These are phyloP conservation scores for Callopanchax toddi DNA, from an alignment of 2,113 vertebrate species.

Conservation along the genomic window DNA sequence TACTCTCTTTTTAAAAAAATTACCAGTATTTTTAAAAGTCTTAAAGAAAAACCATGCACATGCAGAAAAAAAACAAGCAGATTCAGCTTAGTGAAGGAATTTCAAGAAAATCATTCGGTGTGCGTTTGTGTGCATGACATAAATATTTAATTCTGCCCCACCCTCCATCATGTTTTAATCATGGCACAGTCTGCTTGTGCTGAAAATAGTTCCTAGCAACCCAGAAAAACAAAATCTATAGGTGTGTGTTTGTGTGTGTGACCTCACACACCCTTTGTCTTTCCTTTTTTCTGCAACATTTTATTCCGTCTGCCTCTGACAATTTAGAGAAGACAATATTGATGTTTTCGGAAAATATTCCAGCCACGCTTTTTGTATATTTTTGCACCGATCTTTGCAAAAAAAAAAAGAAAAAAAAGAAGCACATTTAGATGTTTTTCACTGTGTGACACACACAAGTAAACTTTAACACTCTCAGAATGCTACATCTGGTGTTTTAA, in stretches of 20 bases:
- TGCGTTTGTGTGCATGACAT: constrained; percentile 51
- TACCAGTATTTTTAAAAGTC: too few relatives aligned
- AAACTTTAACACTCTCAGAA: neutral
- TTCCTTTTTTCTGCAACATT: neutral
- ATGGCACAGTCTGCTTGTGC: constrained; percentile 72
- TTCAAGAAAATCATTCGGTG: constrained; percentile 33
- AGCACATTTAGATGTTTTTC: neutral
- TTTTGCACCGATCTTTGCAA: neutral
- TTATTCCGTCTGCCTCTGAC: neutral
- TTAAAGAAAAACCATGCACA: too few relatives aligned
- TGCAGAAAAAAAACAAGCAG: constrained; percentile 7
- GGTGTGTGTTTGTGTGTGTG: constrained; percentile 11
- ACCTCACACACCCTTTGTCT: constrained; percentile 42
- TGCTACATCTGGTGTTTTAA: neutral
- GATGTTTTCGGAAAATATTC: too few relatives aligned
- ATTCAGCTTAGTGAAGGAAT: constrained; percentile 15
- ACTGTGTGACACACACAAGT: neutral
- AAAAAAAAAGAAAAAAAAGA: too few relatives aligned
- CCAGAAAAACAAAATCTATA: constrained; percentile 68
- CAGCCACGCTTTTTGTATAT: neutral
- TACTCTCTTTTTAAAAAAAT: neutral
- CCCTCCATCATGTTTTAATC: constrained; percentile 77
- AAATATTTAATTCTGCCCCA: constrained; percentile 73
- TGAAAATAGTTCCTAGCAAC: constrained; percentile 75
- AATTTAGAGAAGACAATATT: too few relatives aligned